A percentile compares a stretch with the other conserved stretches of the same genome.
These are phyloP conservation scores for Hemibagrus wyckioides DNA, from an alignment of 2,113 vertebrate genomes.

Conservation along the genomic window DNA sequence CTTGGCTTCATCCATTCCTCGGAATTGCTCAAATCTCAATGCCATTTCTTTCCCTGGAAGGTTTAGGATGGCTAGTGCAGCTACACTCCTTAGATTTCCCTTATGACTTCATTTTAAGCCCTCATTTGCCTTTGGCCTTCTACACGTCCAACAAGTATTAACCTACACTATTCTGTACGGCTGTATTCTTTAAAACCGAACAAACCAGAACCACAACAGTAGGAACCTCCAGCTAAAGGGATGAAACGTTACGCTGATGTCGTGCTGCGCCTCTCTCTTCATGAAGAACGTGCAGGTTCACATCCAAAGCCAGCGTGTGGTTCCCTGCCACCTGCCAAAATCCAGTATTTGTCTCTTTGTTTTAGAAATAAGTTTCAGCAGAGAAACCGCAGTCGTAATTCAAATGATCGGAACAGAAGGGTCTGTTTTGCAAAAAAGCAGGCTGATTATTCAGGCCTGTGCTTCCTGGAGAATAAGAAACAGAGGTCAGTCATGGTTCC, in stretches of 20 bases:
- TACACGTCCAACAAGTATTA: background rate
- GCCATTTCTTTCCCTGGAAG: background rate
- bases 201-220: constrained; percentile 24
- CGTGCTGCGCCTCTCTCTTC: background rate
- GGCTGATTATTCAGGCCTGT: constrained; percentile 20
- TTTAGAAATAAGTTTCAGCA: constrained; percentile 50
- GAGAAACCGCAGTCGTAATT: constrained; percentile 31
- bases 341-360: constrained; percentile 41
- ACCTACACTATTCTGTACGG: too few relatives aligned
- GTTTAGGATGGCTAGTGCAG: background rate
- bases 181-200: constrained; percentile 14
- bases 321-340: constrained; percentile 40
- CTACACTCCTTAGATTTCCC: background rate
- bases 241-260: constrained; percentile 12
- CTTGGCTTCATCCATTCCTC: background rate
- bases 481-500: constrained; percentile 23
- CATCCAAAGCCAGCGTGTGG: constrained; percentile 22
- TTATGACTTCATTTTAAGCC: background rate
- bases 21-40: background rate
- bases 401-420: constrained; percentile 25
- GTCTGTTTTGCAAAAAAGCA: background rate
- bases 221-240: constrained; percentile 10
- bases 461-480: constrained; percentile 8
- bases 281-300: constrained; percentile 8
- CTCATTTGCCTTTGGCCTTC: background rate